These are phyloP conservation scores for Synanceia verrucosa DNA, from an alignment of 2,797 vertebrate species.

Conservation along the genomic window DNA sequence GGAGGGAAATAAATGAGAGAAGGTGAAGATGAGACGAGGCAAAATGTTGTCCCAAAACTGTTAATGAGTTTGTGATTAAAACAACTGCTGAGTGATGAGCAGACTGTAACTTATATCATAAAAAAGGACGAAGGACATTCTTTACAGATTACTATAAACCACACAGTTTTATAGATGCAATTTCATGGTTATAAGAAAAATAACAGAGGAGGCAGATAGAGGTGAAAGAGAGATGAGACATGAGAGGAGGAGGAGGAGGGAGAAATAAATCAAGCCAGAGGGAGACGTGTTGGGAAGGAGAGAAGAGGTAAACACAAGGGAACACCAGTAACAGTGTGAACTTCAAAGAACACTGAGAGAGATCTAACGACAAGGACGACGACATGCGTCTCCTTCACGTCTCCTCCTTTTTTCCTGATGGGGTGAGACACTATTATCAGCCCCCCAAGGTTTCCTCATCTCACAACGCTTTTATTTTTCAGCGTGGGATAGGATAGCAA, in stretches of 20 bases:
- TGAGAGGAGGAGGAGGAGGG: slow-evolving; percentile 4
- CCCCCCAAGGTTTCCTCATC: neutral
- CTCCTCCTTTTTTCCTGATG: no score
- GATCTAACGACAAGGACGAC: neutral
- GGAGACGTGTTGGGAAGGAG: slow-evolving; percentile 3
- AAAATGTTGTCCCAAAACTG: neutral
- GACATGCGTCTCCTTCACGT: slow-evolving; percentile 2
- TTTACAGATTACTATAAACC: slow-evolving; percentile 5
- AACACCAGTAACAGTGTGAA: neutral
- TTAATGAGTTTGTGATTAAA: neutral
- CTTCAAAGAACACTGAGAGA: slow-evolving; percentile 24
- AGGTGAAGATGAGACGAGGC: neutral
- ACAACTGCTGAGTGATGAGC: neutral
- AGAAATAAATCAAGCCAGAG: slow-evolving; percentile 5
- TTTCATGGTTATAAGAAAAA: neutral
- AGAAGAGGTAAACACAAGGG: neutral
- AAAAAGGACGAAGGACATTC: neutral
- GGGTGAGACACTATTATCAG: neutral
- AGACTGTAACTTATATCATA: neutral
- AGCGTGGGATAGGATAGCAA: no score
- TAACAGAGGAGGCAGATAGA: neutral
- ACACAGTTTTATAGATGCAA: neutral
- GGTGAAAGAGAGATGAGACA: neutral
- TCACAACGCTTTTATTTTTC: neutral
- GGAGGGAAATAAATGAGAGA: neutral